phyloP scores from a whole-genome alignment of 1,140 invertebrate species.

The Sogatella furcifera region DNA sequence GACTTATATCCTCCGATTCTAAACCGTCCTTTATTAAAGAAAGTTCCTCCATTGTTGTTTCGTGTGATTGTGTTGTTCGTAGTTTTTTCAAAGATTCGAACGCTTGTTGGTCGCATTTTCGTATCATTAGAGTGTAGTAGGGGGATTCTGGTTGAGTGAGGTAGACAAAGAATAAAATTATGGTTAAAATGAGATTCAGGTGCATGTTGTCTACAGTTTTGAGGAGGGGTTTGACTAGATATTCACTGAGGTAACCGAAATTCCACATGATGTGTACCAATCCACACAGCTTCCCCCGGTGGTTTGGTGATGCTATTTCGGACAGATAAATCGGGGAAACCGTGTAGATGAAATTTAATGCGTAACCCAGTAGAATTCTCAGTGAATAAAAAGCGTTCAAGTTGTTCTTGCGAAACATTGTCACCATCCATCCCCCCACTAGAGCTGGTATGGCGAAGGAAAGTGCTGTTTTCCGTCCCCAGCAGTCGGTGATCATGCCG shows the following conservation, averaged over 20 bases:
- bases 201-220: slow-evolving; percentile 54
- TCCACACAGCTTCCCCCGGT: slow-evolving; percentile 42
- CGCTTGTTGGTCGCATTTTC: slow-evolving; percentile 48
- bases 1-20: slow-evolving; percentile 16
- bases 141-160: slow-evolving; percentile 73
- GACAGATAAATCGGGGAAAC: slow-evolving; percentile 77
- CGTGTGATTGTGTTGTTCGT: slow-evolving; percentile 29
- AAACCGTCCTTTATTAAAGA: slow-evolving; percentile 15
- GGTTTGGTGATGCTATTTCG: slow-evolving; percentile 48
- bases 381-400: slow-evolving; percentile 14
- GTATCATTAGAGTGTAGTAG: slow-evolving; percentile 46
- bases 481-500: slow-evolving; percentile 20
- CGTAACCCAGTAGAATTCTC: slow-evolving; percentile 32
- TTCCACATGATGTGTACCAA: slow-evolving; percentile 69
- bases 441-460: not conserved
- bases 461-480: slow-evolving; percentile 17
- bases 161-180: slow-evolving; percentile 48
- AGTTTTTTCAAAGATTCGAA: slow-evolving; percentile 50
- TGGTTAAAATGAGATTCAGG: slow-evolving; percentile 44
- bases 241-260: slow-evolving; percentile 59
- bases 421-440: not conserved
- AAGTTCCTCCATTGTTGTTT: slow-evolving; percentile 23
- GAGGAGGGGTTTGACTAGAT: slow-evolving; percentile 60
- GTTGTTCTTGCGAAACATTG: not conserved
- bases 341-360: slow-evolving; percentile 60